Evolutionary conservation across 2,113 vertebrate genomes (phyloP).

Genomic region (Perca schrenkii): DNA sequence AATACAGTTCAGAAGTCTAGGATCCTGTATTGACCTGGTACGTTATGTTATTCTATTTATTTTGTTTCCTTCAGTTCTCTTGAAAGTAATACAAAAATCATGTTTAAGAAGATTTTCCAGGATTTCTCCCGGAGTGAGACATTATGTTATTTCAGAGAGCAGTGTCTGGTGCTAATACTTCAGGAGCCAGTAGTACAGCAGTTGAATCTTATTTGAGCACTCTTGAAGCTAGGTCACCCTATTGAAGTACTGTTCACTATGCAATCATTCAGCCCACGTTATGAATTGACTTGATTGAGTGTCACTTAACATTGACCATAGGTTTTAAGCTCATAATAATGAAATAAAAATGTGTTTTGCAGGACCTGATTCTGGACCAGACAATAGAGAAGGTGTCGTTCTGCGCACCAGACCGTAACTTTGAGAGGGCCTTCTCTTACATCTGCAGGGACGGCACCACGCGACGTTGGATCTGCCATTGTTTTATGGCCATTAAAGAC

Average conservation of each 20-base stretch:
- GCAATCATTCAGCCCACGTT: constrained; percentile 8
- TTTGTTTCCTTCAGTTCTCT: not conserved
- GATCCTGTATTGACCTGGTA: not conserved
- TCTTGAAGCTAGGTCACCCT: not conserved
- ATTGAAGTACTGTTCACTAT: constrained; percentile 22
- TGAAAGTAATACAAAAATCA: not conserved
- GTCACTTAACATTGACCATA: not conserved
- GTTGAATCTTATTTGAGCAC: not conserved
- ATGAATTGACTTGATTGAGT: not conserved
- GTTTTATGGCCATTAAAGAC: constrained; percentile 99
- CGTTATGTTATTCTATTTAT: not conserved
- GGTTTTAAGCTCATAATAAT: not conserved
- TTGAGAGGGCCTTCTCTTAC: constrained; percentile 98
- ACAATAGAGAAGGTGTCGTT: constrained; percentile 99
- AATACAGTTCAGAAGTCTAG: not conserved
- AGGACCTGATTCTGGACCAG: constrained; percentile 99
- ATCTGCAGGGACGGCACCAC: constrained; percentile 99
- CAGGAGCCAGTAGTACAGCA: not conserved
- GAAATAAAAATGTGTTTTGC: constrained; percentile 1
- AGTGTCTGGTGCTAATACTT: not conserved
- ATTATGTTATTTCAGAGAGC: not conserved
- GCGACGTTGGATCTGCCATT: constrained; percentile 98
- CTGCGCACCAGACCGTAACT: constrained; percentile 98
- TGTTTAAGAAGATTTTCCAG: not conserved
- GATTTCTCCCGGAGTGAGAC: not conserved